Base-by-base conservation (phyloP, 2,113 vertebrate species). In the Heloderma charlesbogerti region DNA sequence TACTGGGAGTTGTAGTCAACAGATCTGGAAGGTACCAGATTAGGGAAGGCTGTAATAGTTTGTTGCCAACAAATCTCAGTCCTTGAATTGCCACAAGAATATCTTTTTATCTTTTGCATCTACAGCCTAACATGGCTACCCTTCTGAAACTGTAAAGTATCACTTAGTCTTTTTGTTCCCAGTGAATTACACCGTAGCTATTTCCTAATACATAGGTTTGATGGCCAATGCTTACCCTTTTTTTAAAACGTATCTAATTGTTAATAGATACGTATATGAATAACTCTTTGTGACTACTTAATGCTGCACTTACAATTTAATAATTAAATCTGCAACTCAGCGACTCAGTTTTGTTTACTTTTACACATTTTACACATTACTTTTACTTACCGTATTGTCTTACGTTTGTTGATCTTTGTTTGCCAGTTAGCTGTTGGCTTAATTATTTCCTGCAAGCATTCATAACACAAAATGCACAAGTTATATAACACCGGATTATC, bases 341-440 rank as follows among this genome's bases (percentile, higher is more conserved):
- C 27, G 72, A 82, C 80, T 93, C 66, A 69, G 88, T 66, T 90
- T 27, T 45, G 80, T 84, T 91, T 0, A 0, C 48, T 84, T 84
- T 48, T 90, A 66, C 84, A 79, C 72, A 15, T 88, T 74, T 51
- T 51, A 51, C 48, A 51, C 48, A 51, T 51, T 51, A 3, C 48
- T 51, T 87, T 60, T 85, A 15, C 66, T 94, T 91, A 89, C 37
- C 13, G 54, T 85, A 71, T 92, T 0, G 0, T 72, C 63, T 71
- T 92, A 90, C 54, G 82, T 66, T 89, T 88, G 66, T 48, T 94
- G 88, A 87, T 92, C 91, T 92, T 91, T 94, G 79, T 93, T 93
- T 94, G 71, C 84, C 87, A 48, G 84, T 92, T 91, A 95, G 72
- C 80, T 86, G 63, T 84, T 79, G 75, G 63, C 77, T 90, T 93